Conservation (phyloP, 2,888 invertebrate species). For the Yponomeuta plumbellus region DNA sequence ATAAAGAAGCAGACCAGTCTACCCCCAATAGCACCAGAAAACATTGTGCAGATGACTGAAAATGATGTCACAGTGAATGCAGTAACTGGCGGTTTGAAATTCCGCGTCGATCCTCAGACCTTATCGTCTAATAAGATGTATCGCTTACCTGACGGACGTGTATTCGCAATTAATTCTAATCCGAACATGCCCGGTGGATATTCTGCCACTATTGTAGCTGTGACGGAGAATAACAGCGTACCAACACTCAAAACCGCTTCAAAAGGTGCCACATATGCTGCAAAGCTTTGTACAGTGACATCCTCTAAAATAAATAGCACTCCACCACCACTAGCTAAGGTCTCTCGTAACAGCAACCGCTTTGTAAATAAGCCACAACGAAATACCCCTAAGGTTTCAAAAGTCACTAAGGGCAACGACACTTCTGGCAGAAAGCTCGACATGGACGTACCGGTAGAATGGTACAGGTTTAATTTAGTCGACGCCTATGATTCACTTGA, state of each 20-base stretch:
- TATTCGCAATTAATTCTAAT: constrained; percentile 69
- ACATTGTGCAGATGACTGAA: constrained; percentile 71
- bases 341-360: neutral
- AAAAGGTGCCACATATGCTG: constrained; percentile 51
- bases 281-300: constrained; percentile 52
- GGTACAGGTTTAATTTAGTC: constrained; percentile 76
- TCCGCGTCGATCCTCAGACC: constrained; percentile 70
- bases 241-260: constrained; percentile 35
- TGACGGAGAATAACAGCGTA: constrained; percentile 43
- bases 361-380: constrained; percentile 1
- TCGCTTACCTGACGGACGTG: constrained; percentile 66
- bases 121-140: constrained; percentile 73
- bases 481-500: constrained; percentile 76
- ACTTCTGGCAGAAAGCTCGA: constrained; percentile 23
- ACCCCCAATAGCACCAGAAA: constrained; percentile 46
- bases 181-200: constrained; percentile 71
- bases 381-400: constrained; percentile 12
- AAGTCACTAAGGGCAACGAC: neutral
- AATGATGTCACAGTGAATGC: constrained; percentile 71
- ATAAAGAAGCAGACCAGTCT: constrained; percentile 20
- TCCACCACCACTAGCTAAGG: constrained; percentile 4
- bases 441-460: constrained; percentile 67
- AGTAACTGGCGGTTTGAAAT: constrained; percentile 66
- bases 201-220: constrained; percentile 70
- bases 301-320: constrained; percentile 19